phyloP scores from a whole-genome alignment of 2,113 vertebrate genomes.

The Siniperca chuatsi region DNA sequence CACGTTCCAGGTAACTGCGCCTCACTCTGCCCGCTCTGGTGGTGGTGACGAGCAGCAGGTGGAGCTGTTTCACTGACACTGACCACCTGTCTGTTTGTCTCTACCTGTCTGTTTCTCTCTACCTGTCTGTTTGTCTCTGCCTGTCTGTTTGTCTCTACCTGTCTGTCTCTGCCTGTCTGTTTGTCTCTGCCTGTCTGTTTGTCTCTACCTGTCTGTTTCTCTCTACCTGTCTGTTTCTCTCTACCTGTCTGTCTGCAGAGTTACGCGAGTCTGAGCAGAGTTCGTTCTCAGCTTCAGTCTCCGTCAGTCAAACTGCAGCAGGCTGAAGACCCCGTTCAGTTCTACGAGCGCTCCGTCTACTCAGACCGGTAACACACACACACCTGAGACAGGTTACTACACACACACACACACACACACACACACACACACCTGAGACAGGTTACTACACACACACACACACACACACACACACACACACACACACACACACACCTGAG shows the following conservation, averaged over 20 bases:
- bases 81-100: slow-evolving; percentile 57
- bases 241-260: slow-evolving; percentile 81
- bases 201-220: too few species aligned
- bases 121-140: too few species aligned
- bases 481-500: too few species aligned
- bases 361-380: slow-evolving; percentile 88
- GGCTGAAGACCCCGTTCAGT: slow-evolving; percentile 73
- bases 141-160: too few species aligned
- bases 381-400: not conserved
- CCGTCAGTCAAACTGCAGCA: slow-evolving; percentile 65
- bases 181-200: not conserved
- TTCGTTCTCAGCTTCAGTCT: slow-evolving; percentile 86
- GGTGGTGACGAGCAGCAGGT: not conserved
- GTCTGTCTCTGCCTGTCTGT: too few species aligned
- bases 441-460: too few species aligned
- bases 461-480: too few species aligned
- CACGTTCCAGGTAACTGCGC: slow-evolving; percentile 69
- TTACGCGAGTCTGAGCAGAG: slow-evolving; percentile 88
- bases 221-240: too few species aligned
- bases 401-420: too few species aligned
- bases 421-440: too few species aligned
- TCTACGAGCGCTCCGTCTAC: slow-evolving; percentile 92
- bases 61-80: not conserved
- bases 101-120: slow-evolving; percentile 58
- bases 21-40: not conserved